These are phyloP conservation scores for Tiphia femorata DNA, from an alignment of 2,888 invertebrate genomes.

Conservation along the genomic window DNA sequence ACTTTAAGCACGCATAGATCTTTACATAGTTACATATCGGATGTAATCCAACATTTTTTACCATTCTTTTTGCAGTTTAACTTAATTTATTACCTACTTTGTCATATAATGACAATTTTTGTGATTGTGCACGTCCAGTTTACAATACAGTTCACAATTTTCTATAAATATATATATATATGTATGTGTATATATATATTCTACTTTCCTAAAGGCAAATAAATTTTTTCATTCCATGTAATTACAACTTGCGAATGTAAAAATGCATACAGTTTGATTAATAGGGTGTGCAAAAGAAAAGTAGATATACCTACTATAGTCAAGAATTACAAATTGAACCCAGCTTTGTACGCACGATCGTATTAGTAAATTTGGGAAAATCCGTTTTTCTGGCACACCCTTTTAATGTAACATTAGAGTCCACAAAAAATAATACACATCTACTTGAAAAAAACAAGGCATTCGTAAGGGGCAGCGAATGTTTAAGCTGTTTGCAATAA, in stretches of 20 bases:
- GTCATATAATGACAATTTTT: no score
- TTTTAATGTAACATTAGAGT: slow-evolving; percentile 27
- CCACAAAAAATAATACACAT: slow-evolving; percentile 27
- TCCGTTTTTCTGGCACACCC: slow-evolving; percentile 26
- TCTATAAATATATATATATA: slow-evolving; percentile 9
- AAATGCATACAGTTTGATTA: slow-evolving; percentile 19
- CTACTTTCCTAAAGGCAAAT: not conserved
- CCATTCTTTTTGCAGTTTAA: no score
- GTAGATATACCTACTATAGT: slow-evolving; percentile 25
- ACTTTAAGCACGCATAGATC: no score
- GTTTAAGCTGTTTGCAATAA: slow-evolving; percentile 39
- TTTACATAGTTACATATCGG: no score
- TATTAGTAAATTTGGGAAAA: not conserved
- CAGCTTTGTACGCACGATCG: no score
- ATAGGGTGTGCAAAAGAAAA: slow-evolving; percentile 26
- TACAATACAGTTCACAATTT: slow-evolving; percentile 26
- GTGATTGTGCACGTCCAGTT: slow-evolving; percentile 31
- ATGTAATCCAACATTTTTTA: no score
- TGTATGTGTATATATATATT: no score
- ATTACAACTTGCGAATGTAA: not conserved
- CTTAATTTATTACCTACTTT: no score
- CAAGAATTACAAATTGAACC: no score
- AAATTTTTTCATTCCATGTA: not conserved
- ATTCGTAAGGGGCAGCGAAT: slow-evolving; percentile 31
- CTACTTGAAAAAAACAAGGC: slow-evolving; percentile 34